Evolutionary conservation across 2,797 vertebrate species (phyloP).

Genomic region (Aulostomus chinensis): DNA sequence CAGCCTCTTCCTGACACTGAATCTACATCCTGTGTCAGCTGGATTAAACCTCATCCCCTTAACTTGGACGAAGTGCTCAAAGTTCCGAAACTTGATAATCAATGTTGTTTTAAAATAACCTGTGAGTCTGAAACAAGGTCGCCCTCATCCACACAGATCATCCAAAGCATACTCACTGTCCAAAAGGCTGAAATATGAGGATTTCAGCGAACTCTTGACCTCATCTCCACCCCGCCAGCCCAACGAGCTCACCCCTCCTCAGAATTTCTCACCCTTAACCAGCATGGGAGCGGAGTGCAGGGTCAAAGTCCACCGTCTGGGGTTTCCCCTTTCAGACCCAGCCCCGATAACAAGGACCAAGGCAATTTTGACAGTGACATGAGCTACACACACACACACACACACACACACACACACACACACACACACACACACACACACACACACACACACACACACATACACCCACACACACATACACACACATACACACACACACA

Average conservation of each 20-base stretch:
- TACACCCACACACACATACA: no score
- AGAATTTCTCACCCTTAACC: constrained; percentile 58
- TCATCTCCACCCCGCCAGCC: constrained; percentile 23
- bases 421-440: constrained; percentile 15
- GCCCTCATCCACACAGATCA: constrained; percentile 5
- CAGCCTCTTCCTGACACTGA: no score
- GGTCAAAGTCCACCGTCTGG: constrained; percentile 57
- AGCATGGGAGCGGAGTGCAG: constrained; percentile 41
- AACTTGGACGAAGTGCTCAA: not conserved
- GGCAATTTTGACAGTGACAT: constrained; percentile 56
- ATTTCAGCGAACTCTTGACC: constrained; percentile 59
- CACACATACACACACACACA: constrained; percentile 19
- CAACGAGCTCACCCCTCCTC: constrained; percentile 40
- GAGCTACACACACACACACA: constrained; percentile 15
- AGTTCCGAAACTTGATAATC: constrained; percentile 22
- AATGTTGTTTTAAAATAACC: constrained; percentile 11
- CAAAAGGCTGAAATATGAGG: constrained; percentile 59
- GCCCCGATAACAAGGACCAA: constrained; percentile 60
- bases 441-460: constrained; percentile 19
- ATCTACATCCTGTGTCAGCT: no score
- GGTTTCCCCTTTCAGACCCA: constrained; percentile 69
- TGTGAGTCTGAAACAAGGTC: constrained; percentile 22
- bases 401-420: constrained; percentile 19
- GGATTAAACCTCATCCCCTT: not conserved
- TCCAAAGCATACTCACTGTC: not conserved